phyloP scores from a whole-genome alignment of 2,797 vertebrate genomes.

The Benthosema pterotum region DNA sequence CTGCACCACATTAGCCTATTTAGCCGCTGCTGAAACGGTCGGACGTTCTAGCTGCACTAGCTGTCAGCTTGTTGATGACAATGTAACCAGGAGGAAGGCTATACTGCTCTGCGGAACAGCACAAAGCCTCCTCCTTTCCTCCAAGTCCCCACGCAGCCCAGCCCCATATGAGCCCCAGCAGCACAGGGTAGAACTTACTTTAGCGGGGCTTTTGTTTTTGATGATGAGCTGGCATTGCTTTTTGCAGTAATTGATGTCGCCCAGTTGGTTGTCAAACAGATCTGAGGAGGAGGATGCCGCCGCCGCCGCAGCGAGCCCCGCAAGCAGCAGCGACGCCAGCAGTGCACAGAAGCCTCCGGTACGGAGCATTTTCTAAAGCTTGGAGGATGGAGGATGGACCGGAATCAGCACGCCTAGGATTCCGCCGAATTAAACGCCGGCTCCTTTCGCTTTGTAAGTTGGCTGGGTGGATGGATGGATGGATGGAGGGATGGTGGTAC shows the following conservation, averaged over 20 bases:
- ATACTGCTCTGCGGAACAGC: conserved; percentile 28
- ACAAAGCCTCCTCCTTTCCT: too few species aligned
- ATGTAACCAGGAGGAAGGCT: conserved; percentile 7
- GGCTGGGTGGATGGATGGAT: too few species aligned
- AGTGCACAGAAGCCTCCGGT: conserved; percentile 71
- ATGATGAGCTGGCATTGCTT: conserved; percentile 87
- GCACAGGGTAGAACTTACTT: conserved; percentile 81
- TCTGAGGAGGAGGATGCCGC: too few species aligned
- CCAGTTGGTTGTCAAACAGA: conserved; percentile 88
- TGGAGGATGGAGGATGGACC: conserved; percentile 14
- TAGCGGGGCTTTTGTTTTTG: conserved; percentile 80
- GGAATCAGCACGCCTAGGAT: conserved; percentile 37
- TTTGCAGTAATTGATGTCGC: conserved; percentile 91
- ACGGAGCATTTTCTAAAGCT: conserved; percentile 69
- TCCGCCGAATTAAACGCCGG: conserved; percentile 65
- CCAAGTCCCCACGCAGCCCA: neutral
- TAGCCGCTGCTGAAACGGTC: conserved; percentile 24
- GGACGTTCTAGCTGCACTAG: neutral
- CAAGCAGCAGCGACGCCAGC: conserved; percentile 74
- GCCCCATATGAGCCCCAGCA: too few species aligned
- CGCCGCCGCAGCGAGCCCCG: conserved; percentile 72
- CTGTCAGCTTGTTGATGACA: conserved; percentile 18
- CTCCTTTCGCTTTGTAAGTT: conserved; percentile 80
- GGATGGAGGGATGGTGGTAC: conserved; percentile 61
- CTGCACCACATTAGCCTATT: neutral